Evolutionary conservation across 2,797 vertebrate genomes (phyloP), one percentile per base, ranked within the genome.

Genomic region (Ispidina lecontei): DNA sequence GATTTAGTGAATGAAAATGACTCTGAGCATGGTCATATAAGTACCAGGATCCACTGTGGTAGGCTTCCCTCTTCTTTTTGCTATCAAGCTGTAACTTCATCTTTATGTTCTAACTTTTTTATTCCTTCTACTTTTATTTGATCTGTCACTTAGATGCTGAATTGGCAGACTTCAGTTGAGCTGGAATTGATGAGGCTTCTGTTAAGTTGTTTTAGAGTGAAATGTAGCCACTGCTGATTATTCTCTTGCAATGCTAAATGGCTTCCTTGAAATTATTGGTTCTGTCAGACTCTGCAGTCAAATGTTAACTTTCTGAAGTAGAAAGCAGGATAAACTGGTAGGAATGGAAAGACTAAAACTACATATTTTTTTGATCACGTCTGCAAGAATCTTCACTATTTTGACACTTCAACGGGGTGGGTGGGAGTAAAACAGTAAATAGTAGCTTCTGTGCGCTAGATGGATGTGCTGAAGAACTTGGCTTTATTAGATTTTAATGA

Each of bases 401-500:
- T 79, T 68, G 43, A 17, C 25, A 28, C 14, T 49, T 85, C 19
- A 56, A 4, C 8, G 25, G 51, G 1, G 37, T 39, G 37, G 2
- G 3, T 49, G 29, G 37, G 35, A 68, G 62, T 31, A 75, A 78
- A 73, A 28, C 31, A 65, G 8, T 75, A 69, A 65, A 43, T 56
- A 76, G 29, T 8, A 43, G 29, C 21, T 69, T 9, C 67, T 60
- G 44, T 6, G 2, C 7, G 43, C 35, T 52, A 82, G 33, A 43
- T 87, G 12, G 52, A 86, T 71, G 17, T 43, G 41, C 44, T 77
- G 58, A 90, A 64, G 58, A 82, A 69, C 8, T 29, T 79, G 20
- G 17, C 54, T 63, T 82, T 87, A 58, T 78, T 67, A 55, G 54
- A 52, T 87, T 87, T 91, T 91, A 83, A 60, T 93, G 70, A 62